Conservation (phyloP, 2,888 invertebrate genomes). For the Cataglyphis rosenhaueri region DNA sequence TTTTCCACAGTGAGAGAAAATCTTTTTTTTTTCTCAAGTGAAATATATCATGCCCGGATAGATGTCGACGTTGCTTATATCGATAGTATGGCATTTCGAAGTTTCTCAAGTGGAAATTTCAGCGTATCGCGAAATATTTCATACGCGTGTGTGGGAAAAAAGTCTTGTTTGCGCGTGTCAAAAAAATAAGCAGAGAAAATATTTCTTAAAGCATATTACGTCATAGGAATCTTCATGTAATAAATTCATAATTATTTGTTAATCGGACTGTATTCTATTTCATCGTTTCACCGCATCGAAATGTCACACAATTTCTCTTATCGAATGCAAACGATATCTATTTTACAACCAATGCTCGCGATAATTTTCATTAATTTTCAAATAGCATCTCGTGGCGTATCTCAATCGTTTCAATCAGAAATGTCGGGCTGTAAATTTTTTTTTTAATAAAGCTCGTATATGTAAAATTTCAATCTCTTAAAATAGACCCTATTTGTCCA, state of each 20-base stretch:
- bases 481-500: neutral
- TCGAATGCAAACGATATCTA: neutral
- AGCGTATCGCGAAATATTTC: constrained; percentile 24
- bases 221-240: neutral
- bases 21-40: neutral
- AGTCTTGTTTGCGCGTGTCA: neutral
- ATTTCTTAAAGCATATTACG: neutral
- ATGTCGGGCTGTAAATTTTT: neutral
- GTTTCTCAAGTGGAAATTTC: constrained; percentile 50
- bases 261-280: neutral
- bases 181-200: neutral
- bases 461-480: neutral
- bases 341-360: neutral
- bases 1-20: constrained; percentile 2
- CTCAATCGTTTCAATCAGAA: neutral
- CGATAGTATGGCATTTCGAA: constrained; percentile 34
- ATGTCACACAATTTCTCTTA: neutral
- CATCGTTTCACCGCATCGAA: neutral
- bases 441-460: neutral
- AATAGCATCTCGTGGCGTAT: neutral
- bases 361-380: constrained; percentile 6
- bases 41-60: constrained; percentile 35
- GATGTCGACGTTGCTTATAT: constrained; percentile 39
- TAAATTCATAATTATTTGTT: constrained; percentile 7
- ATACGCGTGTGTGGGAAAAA: neutral